These are phyloP conservation scores for Hyles lineata DNA, from an alignment of 2,888 invertebrate species.

Conservation along the genomic window DNA sequence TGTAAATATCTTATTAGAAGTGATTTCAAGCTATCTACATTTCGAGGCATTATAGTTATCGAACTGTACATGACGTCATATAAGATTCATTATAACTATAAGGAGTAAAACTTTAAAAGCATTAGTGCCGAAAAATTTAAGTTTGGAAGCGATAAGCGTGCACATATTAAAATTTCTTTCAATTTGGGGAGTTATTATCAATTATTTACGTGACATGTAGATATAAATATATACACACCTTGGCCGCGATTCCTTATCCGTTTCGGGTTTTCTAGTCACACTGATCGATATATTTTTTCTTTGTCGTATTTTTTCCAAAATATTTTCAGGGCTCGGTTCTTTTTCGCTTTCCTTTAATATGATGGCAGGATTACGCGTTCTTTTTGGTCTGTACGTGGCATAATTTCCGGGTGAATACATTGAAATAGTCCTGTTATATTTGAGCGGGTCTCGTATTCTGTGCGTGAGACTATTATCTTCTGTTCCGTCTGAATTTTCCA, in stretches of 20 bases:
- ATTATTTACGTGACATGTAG: slow-evolving; percentile 79
- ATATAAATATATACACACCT: slow-evolving; percentile 79
- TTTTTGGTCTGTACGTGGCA: slow-evolving; percentile 80
- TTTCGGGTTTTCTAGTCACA: slow-evolving; percentile 77
- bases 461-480: slow-evolving; percentile 65
- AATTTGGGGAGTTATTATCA: slow-evolving; percentile 76
- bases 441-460: slow-evolving; percentile 68
- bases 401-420: slow-evolving; percentile 81
- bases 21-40: slow-evolving; percentile 49
- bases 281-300: slow-evolving; percentile 80
- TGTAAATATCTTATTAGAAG: slow-evolving; percentile 37
- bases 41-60: slow-evolving; percentile 38
- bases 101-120: slow-evolving; percentile 68
- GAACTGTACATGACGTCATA: slow-evolving; percentile 41
- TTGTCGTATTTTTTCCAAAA: slow-evolving; percentile 80
- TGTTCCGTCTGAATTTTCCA: slow-evolving; percentile 70
- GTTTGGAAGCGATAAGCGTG: slow-evolving; percentile 82
- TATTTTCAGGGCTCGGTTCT: slow-evolving; percentile 80
- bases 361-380: slow-evolving; percentile 79
- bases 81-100: slow-evolving; percentile 38
- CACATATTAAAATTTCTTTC: slow-evolving; percentile 75
- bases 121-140: slow-evolving; percentile 80
- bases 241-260: slow-evolving; percentile 71
- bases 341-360: slow-evolving; percentile 81
- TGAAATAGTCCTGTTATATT: slow-evolving; percentile 78